Conservation (phyloP, 2,797 vertebrate species). For the Sebastes hopkinsi region DNA sequence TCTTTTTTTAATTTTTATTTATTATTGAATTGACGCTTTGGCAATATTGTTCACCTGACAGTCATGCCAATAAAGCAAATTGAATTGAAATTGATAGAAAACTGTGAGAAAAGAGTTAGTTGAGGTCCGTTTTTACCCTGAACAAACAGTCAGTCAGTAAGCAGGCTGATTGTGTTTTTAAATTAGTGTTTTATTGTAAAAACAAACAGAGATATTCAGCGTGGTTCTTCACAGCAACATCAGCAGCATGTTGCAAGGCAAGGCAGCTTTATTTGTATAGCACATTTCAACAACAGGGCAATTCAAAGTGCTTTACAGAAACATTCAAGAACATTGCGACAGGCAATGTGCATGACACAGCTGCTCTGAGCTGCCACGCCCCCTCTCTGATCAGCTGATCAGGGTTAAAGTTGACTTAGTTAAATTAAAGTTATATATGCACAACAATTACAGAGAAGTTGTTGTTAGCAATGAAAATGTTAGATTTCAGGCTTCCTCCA, state of each 20-base stretch:
- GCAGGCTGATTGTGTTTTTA: not conserved
- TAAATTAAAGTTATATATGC: not conserved
- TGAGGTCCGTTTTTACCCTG: too few species aligned
- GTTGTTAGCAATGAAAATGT: too few species aligned
- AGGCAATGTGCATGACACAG: conserved; percentile 5
- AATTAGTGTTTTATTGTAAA: not conserved
- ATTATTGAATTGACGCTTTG: too few species aligned
- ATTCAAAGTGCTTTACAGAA: too few species aligned
- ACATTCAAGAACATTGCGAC: too few species aligned
- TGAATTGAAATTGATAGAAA: not conserved
- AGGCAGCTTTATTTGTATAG: too few species aligned
- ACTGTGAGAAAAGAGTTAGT: not conserved
- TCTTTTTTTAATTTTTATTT: too few species aligned
- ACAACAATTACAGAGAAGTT: not conserved
- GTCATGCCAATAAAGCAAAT: too few species aligned
- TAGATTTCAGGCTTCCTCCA: too few species aligned
- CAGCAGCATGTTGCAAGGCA: not conserved
- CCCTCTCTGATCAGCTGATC: not conserved
- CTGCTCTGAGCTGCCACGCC: conserved; percentile 5
- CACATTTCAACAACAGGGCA: too few species aligned
- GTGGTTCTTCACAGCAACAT: not conserved
- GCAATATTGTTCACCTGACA: too few species aligned
- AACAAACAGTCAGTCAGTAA: not conserved
- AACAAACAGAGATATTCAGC: not conserved
- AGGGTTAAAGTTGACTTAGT: not conserved